These are phyloP conservation scores for Polydrusus pterygomalis DNA, from an alignment of 2,888 invertebrate genomes.

Conservation along the genomic window DNA sequence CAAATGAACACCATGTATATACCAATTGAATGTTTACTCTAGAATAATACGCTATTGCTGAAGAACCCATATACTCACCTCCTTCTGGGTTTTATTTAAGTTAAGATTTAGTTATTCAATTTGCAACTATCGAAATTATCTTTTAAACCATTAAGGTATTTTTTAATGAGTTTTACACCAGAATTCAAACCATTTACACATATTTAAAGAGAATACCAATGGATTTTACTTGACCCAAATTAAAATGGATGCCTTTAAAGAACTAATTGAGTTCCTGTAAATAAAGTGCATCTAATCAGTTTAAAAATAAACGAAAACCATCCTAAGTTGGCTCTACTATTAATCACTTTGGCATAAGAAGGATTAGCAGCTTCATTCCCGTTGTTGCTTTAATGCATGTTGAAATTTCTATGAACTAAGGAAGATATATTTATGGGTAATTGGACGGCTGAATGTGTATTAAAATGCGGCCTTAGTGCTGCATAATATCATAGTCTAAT, in stretches of 20 bases:
- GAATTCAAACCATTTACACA: too few species aligned
- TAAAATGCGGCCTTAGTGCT: too few species aligned
- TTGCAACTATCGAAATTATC: too few species aligned
- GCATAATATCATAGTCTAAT: too few species aligned
- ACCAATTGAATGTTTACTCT: too few species aligned
- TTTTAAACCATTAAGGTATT: too few species aligned
- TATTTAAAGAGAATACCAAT: background rate
- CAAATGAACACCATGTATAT: too few species aligned
- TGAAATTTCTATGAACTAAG: constrained; percentile 22
- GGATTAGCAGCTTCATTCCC: constrained; percentile 32
- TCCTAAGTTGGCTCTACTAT: constrained; percentile 6
- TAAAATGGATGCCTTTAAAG: background rate
- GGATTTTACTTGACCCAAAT: background rate
- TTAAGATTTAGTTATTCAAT: too few species aligned
- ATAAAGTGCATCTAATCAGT: constrained; percentile 16
- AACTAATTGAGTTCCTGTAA: background rate
- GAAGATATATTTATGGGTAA: constrained; percentile 27
- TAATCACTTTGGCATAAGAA: constrained; percentile 30
- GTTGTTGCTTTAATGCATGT: constrained; percentile 25
- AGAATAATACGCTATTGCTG: too few species aligned
- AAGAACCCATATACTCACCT: too few species aligned
- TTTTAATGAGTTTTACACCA: too few species aligned
- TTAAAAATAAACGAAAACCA: constrained; percentile 13
- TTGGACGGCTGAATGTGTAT: constrained; percentile 5
- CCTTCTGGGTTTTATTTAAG: too few species aligned